A percentile compares a stretch with the other conserved stretches of the same genome.
These are phyloP conservation scores for Megaceryle alcyon DNA, from an alignment of 2,797 vertebrate genomes.

Conservation along the genomic window DNA sequence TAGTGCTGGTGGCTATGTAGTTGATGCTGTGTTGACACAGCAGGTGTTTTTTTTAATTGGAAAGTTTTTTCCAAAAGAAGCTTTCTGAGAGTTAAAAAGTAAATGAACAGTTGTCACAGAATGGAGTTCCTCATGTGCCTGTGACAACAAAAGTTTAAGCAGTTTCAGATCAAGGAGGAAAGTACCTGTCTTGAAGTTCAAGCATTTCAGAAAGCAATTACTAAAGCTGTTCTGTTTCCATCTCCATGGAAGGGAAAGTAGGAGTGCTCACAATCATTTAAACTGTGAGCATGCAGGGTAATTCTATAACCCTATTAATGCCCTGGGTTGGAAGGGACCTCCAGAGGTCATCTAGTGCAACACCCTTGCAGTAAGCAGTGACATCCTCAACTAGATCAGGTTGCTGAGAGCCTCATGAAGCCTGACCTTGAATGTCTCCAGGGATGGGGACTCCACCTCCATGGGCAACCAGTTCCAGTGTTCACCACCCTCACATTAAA, in stretches of 20 bases:
- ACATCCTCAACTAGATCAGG: too few relatives aligned
- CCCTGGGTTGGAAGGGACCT: too few relatives aligned
- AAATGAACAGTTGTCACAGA: not conserved
- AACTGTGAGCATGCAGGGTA: rapidly evolving
- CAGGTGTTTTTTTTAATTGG: not conserved
- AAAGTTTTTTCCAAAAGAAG: not conserved
- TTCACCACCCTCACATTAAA: too few relatives aligned
- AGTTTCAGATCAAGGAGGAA: not conserved
- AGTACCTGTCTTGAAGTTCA: not conserved
- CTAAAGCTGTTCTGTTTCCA: not conserved
- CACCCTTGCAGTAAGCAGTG: too few relatives aligned
- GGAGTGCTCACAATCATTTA: not conserved
- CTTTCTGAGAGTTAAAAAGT: not conserved
- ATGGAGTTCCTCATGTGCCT: not conserved
- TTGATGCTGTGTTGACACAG: not conserved
- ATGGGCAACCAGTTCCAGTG: too few relatives aligned
- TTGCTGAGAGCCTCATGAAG: too few relatives aligned
- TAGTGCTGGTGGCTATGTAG: not conserved
- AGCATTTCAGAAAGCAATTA: not conserved
- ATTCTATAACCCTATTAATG: too few relatives aligned
- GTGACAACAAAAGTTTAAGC: not conserved
- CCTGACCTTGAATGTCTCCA: too few relatives aligned
- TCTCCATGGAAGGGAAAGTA: not conserved
- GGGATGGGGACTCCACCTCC: too few relatives aligned
- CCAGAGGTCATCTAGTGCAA: too few relatives aligned